Conservation (phyloP, 2,797 vertebrate species). For the Ctenopoma multispine region DNA sequence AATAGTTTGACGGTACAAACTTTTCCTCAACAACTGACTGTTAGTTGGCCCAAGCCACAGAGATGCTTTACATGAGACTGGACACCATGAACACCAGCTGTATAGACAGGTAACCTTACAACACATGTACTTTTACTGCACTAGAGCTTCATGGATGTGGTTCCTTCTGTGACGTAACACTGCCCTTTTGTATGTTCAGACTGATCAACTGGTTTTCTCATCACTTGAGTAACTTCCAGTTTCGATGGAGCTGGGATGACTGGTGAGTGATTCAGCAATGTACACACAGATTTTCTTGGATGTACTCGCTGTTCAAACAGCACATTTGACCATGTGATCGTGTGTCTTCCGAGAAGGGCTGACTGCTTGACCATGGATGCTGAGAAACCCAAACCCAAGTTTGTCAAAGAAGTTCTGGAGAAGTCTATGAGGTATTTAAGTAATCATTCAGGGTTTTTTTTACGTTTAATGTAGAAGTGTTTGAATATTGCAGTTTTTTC, state of each 20-base stretch:
- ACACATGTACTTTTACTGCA: rapidly evolving
- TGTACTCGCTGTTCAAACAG: neutral
- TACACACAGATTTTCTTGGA: neutral
- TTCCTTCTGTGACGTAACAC: neutral
- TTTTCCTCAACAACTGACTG: slow-evolving; percentile 81
- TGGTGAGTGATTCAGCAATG: slow-evolving; percentile 85
- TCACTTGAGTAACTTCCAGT: slow-evolving; percentile 98
- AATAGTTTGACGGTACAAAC: neutral
- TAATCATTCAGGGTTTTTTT: neutral
- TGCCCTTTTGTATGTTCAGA: slow-evolving; percentile 57
- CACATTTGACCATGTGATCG: neutral
- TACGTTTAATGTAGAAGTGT: neutral
- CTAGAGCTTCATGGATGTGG: rapidly evolving
- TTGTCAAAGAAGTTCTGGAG: slow-evolving; percentile 97
- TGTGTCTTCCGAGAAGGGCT: slow-evolving; percentile 83
- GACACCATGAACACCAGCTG: slow-evolving; percentile 98
- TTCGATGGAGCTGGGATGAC: slow-evolving; percentile 99
- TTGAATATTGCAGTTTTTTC: neutral
- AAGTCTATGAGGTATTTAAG: slow-evolving; percentile 92
- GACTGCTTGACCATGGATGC: slow-evolving; percentile 93
- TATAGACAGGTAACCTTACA: slow-evolving; percentile 88
- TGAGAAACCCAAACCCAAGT: slow-evolving; percentile 96
- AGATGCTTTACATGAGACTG: slow-evolving; percentile 98
- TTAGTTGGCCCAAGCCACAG: slow-evolving; percentile 96
- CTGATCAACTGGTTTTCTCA: slow-evolving; percentile 98